phyloP scores from a whole-genome alignment of 2,113 vertebrate species.

The Tetraodon nigroviridis region DNA sequence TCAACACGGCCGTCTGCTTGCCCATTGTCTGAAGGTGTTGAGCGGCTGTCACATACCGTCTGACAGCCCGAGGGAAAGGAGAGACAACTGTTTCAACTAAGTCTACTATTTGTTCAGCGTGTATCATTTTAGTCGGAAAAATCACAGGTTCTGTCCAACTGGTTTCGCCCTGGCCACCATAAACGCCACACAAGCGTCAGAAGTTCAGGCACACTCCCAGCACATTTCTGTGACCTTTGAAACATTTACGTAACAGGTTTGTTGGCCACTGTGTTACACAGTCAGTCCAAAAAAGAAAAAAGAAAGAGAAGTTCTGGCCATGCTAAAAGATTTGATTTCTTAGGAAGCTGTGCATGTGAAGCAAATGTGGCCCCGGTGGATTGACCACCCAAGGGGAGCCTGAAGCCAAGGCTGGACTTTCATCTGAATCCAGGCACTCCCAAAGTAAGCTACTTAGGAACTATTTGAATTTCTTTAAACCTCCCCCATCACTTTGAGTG shows the following conservation, averaged over 20 bases:
- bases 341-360: constrained; percentile 22
- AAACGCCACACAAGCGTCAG: constrained; percentile 16
- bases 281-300: constrained; percentile 24
- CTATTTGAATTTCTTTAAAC: constrained; percentile 29
- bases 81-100: not conserved
- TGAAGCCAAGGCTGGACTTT: constrained; percentile 33
- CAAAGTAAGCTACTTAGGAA: constrained; percentile 24
- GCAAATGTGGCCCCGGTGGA: constrained; percentile 17
- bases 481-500: constrained; percentile 18
- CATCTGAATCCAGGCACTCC: constrained; percentile 21
- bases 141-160: constrained; percentile 16
- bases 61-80: constrained; percentile 19
- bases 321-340: constrained; percentile 28
- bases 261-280: constrained; percentile 15
- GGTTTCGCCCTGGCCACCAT: constrained; percentile 7
- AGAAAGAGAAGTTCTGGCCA: constrained; percentile 26
- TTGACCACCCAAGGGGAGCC: constrained; percentile 49
- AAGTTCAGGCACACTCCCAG: constrained; percentile 16
- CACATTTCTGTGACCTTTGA: constrained; percentile 43
- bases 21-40: constrained; percentile 34
- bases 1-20: constrained; percentile 25
- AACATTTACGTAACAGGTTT: constrained; percentile 53
- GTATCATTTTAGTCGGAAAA: constrained; percentile 26
- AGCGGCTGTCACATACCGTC: constrained; percentile 38
- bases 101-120: constrained; percentile 24